These are phyloP conservation scores for Yponomeuta plumbellus DNA, from an alignment of 2,888 invertebrate species.

Conservation along the genomic window DNA sequence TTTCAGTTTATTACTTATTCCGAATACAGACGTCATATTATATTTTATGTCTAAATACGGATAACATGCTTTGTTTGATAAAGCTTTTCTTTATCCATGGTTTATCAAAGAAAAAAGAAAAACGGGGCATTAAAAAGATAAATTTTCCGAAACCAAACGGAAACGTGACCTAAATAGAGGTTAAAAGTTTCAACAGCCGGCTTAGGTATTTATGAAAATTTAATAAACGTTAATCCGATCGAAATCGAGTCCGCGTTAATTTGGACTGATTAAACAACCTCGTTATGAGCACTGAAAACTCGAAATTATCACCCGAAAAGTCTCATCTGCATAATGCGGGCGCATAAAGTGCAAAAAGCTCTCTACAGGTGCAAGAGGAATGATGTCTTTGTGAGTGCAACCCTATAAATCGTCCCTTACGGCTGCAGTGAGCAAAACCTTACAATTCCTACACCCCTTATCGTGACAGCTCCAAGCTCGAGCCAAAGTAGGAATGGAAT, in stretches of 20 bases:
- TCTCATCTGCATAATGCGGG: background rate
- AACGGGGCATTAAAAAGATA: too few species aligned
- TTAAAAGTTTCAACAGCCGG: too few species aligned
- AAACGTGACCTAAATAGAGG: too few species aligned
- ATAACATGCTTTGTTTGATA: too few species aligned
- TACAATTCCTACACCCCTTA: constrained; percentile 13
- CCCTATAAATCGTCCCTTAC: constrained; percentile 3
- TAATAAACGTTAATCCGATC: background rate
- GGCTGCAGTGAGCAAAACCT: constrained; percentile 11
- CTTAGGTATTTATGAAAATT: background rate
- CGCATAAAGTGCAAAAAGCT: background rate
- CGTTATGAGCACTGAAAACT: background rate
- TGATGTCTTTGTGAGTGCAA: constrained; percentile 11
- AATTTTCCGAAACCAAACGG: too few species aligned
- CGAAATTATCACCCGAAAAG: background rate
- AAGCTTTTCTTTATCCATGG: too few species aligned
- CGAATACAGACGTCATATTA: background rate
- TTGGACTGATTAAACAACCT: background rate
- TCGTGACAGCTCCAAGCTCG: constrained; percentile 12
- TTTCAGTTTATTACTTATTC: background rate
- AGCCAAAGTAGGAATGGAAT: constrained; percentile 22
- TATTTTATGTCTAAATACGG: background rate
- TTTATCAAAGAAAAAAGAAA: too few species aligned
- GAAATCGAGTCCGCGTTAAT: background rate
- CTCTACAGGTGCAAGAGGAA: constrained; percentile 7